Base-by-base conservation (phyloP, 2,797 vertebrate species). In the Labroides dimidiatus region DNA sequence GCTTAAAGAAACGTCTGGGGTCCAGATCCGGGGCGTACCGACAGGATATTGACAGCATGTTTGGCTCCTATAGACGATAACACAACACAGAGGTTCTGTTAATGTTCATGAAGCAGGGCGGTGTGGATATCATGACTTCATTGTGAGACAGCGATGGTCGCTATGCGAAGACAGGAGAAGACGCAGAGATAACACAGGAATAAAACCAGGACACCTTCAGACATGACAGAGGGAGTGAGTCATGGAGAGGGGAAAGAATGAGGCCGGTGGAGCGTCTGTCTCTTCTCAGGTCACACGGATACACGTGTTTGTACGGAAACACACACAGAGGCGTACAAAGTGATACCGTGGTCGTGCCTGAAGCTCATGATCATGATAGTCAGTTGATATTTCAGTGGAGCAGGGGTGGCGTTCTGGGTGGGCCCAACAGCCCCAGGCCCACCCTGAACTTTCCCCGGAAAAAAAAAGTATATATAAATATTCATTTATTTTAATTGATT, bases 191-290 rank as follows among this genome's bases (percentile, higher is more conserved):
- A 27, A 37, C 5, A 6, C 23, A 20, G 68, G 77, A 77, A 64
- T 64, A 9, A 66, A 13, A 42, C 70, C 72, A 75, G 63, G 69
- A 63, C 66, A 66, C 63, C 30, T 41, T 7, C 11, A 69, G 61
- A 72, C 56, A 55, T 71, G 74, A 71, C 47, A 4, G 61, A 54
- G 56, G n/a, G 59, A 70, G 30, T 65, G 75, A 81, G 21, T 78
- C 68, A 64, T 51, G 1, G 50, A 56, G 33, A 51, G 39, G 23
- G 68, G 84, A 78, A 84, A 58, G 21, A 81, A 67, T 70, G 58
- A 75, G 51, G 72, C 30, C 41, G 47, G 37, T 58, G 58, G 36
- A 54, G 67, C 43, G n/a, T 76, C 86, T 87, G 80, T 62, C 56
- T 78, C 63, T 68, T 54, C 27, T 88, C 72, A 64, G n/a, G 33